Base-by-base conservation (phyloP, 2,888 invertebrate genomes). In the Erebia epiphron region DNA sequence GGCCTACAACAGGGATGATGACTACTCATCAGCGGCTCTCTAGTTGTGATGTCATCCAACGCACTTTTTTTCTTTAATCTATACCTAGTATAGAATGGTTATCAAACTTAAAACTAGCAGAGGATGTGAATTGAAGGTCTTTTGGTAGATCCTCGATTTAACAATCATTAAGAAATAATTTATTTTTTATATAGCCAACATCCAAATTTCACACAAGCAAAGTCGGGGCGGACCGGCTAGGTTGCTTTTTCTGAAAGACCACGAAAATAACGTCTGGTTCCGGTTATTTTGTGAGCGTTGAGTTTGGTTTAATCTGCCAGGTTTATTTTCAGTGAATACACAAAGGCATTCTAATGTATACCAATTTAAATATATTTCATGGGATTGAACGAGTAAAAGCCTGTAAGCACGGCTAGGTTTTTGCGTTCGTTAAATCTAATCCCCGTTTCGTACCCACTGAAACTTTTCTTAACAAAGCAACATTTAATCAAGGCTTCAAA, bases 261-360 rank as follows among this genome's bases (percentile, higher is more conserved):
- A 21, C 11, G 46, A 21, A 18, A 16, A 46, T 21, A n/a, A 46
- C 3, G 49, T 16, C 61, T 43, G 18, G 18, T 61, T 43, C 13
- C 43, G 61, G 5, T 1, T 60, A 16, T 60, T 46, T 46, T 18
- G n/a, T 7, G 9, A 60, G 46, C 18, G 18, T 18, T 18, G 60
- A 60, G 11, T 60, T 16, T 60, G 58, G 26, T 9, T 60, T 26
- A 41, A 60, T 60, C 58, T 61, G 35, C 35, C 11, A 16, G 13
- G 14, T 49, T 13, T 49, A n/a, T 49, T 62, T 49, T 62, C 49
- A 46, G 21, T 13, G 14, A 62, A 21, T 62, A 21, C 18, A 21
- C 18, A 21, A 26, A 18, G 18, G 9, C 11, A 54, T 54, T 54
- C 10, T 54, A 54, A 54, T 54, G 9, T 54, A 54, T 18, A 16